A percentile compares a stretch with the other conserved stretches of the same genome.
phyloP scores from a whole-genome alignment of 1,140 invertebrate species.

The Drosophila novamexicana region DNA sequence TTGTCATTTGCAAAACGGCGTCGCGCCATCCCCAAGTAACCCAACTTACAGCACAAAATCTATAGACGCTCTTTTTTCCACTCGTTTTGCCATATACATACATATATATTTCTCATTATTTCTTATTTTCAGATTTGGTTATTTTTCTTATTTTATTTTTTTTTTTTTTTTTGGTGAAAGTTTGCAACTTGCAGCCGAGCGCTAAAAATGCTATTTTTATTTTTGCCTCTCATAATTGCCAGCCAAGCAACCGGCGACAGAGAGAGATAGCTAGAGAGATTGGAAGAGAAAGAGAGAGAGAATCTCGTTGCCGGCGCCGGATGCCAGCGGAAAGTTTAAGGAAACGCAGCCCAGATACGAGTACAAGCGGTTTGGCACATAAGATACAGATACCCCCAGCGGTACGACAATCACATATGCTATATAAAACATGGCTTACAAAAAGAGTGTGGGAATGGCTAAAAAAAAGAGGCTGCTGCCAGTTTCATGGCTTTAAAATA shows the following conservation, averaged over 20 bases:
- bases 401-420: slow-evolving; percentile 38
- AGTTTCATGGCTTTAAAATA: slow-evolving; percentile 1
- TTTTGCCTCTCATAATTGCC: slow-evolving; percentile 69
- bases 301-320: slow-evolving; percentile 45
- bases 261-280: neutral
- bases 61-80: slow-evolving; percentile 50
- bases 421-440: slow-evolving; percentile 1
- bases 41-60: slow-evolving; percentile 59
- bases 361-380: slow-evolving; percentile 71
- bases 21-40: slow-evolving; percentile 48
- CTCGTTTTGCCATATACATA: slow-evolving; percentile 4
- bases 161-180: slow-evolving; percentile 34
- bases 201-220: slow-evolving; percentile 77
- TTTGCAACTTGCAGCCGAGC: slow-evolving; percentile 58
- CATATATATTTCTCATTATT: neutral
- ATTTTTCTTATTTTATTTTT: slow-evolving; percentile 9
- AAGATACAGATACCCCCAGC: slow-evolving; percentile 56
- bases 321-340: slow-evolving; percentile 69
- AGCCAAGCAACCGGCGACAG: slow-evolving; percentile 31
- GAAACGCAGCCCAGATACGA: slow-evolving; percentile 75
- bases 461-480: neutral
- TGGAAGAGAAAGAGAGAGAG: slow-evolving; percentile 20
- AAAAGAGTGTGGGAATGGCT: neutral
- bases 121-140: slow-evolving; percentile 11
- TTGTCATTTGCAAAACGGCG: slow-evolving; percentile 64